Evolutionary conservation across 2,888 invertebrate species (phyloP).

Genomic region (Phengaris alcon): DNA sequence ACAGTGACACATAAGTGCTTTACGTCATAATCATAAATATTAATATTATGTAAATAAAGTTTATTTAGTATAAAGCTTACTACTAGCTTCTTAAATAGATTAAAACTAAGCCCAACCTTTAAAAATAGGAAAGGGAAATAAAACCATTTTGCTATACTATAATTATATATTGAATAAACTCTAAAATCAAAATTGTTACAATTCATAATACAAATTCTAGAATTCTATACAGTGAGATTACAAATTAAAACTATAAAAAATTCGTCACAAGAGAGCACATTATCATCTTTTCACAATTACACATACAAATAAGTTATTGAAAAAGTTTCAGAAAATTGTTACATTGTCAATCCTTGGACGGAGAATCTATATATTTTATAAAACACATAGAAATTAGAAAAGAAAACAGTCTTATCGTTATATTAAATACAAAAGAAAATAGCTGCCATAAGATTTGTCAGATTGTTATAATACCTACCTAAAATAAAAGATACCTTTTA

Average conservation of each 20-base stretch:
- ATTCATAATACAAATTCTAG: conserved; percentile 9
- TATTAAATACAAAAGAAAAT: neutral
- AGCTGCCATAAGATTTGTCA: neutral
- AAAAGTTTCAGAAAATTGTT: neutral
- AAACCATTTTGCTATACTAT: neutral
- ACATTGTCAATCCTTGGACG: conserved; percentile 21
- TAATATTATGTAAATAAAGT: no score
- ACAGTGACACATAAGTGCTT: no score
- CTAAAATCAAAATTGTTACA: neutral
- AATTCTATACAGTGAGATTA: conserved; percentile 23
- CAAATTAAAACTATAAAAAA: conserved; percentile 13
- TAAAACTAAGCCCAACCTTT: no score
- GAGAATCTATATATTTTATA: neutral
- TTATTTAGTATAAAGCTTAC: neutral
- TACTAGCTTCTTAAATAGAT: neutral
- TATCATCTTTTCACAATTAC: neutral
- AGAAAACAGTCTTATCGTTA: conserved; percentile 5
- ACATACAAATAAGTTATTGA: neutral
- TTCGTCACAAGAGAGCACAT: conserved; percentile 24
- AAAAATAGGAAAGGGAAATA: neutral
- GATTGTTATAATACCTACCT: conserved; percentile 17
- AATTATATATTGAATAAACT: neutral
- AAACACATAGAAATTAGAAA: conserved; percentile 10
- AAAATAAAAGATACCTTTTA: neutral
- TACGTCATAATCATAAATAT: no score